Percentiles rank a stretch among this genome's conserved stretches.
Conservation (phyloP, 2,113 vertebrate genomes). For the Bufo bufo region DNA sequence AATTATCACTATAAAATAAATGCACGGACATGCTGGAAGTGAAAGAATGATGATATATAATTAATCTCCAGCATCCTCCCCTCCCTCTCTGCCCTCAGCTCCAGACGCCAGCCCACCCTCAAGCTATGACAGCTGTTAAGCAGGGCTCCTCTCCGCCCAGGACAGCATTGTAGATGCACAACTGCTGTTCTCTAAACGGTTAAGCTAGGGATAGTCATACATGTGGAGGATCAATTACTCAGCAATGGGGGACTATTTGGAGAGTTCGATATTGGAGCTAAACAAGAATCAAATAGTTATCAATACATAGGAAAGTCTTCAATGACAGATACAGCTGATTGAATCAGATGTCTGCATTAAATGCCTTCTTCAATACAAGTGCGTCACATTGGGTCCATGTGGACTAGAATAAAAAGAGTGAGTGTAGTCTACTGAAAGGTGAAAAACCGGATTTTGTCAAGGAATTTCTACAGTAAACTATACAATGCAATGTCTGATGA, state of each 20-base stretch:
- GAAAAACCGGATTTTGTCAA: not conserved
- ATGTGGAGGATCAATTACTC: slow-evolving; percentile 47
- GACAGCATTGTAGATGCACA: slow-evolving; percentile 24
- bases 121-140: slow-evolving; percentile 55
- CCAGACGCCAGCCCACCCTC: slow-evolving; percentile 52
- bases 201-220: slow-evolving; percentile 36
- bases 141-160: slow-evolving; percentile 26
- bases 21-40: not conserved
- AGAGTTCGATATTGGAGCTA: not conserved
- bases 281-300: slow-evolving; percentile 25
- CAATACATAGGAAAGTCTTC: not conserved
- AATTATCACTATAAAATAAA: not conserved
- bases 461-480: not conserved
- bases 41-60: not conserved
- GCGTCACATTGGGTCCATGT: not conserved
- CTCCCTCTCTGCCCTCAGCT: slow-evolving; percentile 27
- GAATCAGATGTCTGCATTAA: not conserved
- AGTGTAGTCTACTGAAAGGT: not conserved
- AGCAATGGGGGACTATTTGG: slow-evolving; percentile 17
- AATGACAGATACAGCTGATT: not conserved
- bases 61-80: slow-evolving; percentile 47
- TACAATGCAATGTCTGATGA: no score
- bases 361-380: not conserved
- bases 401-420: not conserved
- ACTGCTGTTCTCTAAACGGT: slow-evolving; percentile 58